Evolutionary conservation across 2,113 vertebrate genomes (phyloP).

Genomic region (Megaceryle maxima): DNA sequence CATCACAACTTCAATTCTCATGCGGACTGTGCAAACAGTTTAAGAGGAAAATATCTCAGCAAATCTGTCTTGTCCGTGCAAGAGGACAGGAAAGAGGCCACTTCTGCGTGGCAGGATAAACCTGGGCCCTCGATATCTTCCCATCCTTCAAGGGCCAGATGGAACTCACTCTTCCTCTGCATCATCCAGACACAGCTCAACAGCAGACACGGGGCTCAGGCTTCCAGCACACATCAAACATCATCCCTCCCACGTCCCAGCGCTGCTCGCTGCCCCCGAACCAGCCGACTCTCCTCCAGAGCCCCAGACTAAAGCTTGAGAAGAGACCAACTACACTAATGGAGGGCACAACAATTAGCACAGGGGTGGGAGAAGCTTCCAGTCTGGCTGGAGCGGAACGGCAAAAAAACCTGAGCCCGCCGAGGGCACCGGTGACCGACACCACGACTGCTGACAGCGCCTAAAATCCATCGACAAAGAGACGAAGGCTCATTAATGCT

Average conservation of each 20-base stretch:
- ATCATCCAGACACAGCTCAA: neutral
- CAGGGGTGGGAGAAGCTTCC: neutral
- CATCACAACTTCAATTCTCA: neutral
- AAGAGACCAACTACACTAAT: neutral
- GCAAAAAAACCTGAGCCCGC: fast-evolving
- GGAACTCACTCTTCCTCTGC: neutral
- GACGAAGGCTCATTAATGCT: neutral
- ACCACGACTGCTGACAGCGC: fast-evolving
- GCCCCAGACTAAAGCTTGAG: neutral
- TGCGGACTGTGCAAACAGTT: neutral
- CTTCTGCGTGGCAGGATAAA: neutral
- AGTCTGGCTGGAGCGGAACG: neutral
- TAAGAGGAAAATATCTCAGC: neutral
- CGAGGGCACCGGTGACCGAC: neutral
- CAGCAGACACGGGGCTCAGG: neutral
- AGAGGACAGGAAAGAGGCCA: neutral
- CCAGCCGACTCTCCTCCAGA: neutral
- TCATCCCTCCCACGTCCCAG: fast-evolving
- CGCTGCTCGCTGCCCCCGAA: fast-evolving
- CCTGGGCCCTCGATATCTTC: neutral
- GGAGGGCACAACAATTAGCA: neutral
- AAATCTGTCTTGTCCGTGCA: neutral
- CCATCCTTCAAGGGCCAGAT: neutral
- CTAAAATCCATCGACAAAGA: neutral
- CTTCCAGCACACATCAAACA: fast-evolving